A percentile compares a stretch with the other conserved stretches of the same genome.
These are phyloP conservation scores for Bedellia somnulentella DNA, from an alignment of 2,888 invertebrate genomes.

Conservation along the genomic window DNA sequence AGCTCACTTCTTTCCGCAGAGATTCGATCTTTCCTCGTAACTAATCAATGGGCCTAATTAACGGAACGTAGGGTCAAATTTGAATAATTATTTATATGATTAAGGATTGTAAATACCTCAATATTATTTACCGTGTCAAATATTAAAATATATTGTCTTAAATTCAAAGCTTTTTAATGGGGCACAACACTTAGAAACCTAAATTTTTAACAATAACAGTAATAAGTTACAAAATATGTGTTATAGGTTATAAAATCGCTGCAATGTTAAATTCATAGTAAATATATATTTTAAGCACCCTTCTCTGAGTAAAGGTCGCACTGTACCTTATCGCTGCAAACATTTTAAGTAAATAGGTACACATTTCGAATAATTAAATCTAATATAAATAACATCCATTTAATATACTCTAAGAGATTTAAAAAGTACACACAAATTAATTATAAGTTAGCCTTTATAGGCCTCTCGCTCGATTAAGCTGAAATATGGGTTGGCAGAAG, in stretches of 20 bases:
- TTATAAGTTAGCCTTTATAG: no score
- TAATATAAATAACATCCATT: background rate
- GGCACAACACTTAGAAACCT: constrained; percentile 47
- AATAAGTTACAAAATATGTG: constrained; percentile 11
- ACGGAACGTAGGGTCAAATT: no score
- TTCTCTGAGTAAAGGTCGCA: background rate
- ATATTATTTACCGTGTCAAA: constrained; percentile 23
- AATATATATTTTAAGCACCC: no score
- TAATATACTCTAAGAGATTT: no score
- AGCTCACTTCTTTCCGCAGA: no score
- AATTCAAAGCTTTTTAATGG: constrained; percentile 30
- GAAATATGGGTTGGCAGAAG: no score
- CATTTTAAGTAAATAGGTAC: constrained; percentile 5
- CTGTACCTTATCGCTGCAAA: background rate
- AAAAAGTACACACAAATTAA: no score
- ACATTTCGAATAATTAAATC: background rate
- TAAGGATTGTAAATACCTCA: constrained; percentile 46
- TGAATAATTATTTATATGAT: no score
- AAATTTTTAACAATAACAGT: constrained; percentile 43
- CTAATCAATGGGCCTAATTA: no score
- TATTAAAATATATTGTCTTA: constrained; percentile 37
- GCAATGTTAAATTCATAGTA: constrained; percentile 1
- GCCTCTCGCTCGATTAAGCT: no score
- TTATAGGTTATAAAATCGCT: background rate
- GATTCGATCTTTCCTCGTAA: no score